Conservation (phyloP, 1,140 invertebrate species). For the Hesperophylax magnus region DNA sequence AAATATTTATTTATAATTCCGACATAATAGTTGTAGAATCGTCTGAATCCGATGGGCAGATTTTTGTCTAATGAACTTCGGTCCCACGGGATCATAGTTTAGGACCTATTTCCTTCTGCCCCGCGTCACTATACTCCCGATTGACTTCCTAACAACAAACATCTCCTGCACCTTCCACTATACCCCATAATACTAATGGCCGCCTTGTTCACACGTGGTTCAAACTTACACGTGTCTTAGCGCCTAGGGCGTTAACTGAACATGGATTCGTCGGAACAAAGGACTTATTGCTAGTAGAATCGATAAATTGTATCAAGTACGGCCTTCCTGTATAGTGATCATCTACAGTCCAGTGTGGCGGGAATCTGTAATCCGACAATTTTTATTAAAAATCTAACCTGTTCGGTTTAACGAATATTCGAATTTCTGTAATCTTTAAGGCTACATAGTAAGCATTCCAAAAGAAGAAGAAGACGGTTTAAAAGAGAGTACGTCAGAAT, state of each 20-base stretch:
- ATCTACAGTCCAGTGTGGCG: no score
- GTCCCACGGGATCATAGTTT: constrained; percentile 51
- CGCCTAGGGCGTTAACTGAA: background rate
- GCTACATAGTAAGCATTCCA: no score
- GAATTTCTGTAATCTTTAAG: no score
- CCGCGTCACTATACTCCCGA: constrained; percentile 18
- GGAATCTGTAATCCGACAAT: no score
- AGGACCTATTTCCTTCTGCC: constrained; percentile 43
- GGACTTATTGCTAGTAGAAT: background rate
- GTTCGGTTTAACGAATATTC: no score
- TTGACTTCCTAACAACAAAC: constrained; percentile 30
- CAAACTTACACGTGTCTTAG: constrained; percentile 27
- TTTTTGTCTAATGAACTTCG: constrained; percentile 45
- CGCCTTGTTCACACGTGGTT: constrained; percentile 44
- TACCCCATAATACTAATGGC: constrained; percentile 8
- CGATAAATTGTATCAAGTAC: background rate
- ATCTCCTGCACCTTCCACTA: background rate
- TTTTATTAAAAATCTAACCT: no score
- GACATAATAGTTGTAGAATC: background rate
- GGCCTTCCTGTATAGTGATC: no score
- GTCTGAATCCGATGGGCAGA: background rate
- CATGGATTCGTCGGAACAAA: background rate
- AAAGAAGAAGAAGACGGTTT: no score
- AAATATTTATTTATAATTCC: no score
- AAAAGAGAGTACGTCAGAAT: no score